Evolutionary conservation across 37 sponge, comb jelly and placozoan species (phyloP), one percentile per base, ranked within the genome.

Genomic region (Beroe forskalii): DNA sequence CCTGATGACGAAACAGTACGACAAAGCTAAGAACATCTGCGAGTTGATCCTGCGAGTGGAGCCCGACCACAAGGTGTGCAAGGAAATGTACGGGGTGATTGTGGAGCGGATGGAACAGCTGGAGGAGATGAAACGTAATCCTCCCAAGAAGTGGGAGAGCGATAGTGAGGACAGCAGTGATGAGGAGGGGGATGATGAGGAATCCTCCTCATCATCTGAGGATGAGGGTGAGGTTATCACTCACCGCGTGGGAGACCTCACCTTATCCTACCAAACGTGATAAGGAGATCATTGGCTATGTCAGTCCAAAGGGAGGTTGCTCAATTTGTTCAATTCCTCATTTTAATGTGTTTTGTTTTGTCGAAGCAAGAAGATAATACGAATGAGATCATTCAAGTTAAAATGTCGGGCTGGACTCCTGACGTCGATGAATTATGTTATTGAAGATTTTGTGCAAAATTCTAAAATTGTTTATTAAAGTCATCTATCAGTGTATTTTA

Each of bases 1-100:
- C 42, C 86, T 80, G 24, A 80, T 80, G 86, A 80, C 86, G 24
- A 80, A 80, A 23, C 55, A 80, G 48, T 80, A 80, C 86, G 86
- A 41, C 40, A 80, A 80, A 38, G 44, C 55, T 1, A 35, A 37
- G 86, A 37, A 43, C 20, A 23, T 80, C 22, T 80, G 86, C 35
- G 38, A 80, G 55, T 27, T 80, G 24, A 37, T 80, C 24, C 30
- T 80, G 55, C 12, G 86, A 43, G 86, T 80, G 1, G 86, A 80
- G 30, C 86, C 86, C 27, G 86, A 80, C 22, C 86, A 80, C 40
- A 44, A 41, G 55, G 55, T 80, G 86, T 80, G 86, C 40, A 80
- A 80, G 48, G 86, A 80, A 48, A 80, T 80, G 55, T 44, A 80
- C 28, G 44, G 55, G 30, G 86, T 44, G n/a, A 37, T 80, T 22